phyloP scores from a whole-genome alignment of 2,888 invertebrate genomes.

The Dione vanillae region DNA sequence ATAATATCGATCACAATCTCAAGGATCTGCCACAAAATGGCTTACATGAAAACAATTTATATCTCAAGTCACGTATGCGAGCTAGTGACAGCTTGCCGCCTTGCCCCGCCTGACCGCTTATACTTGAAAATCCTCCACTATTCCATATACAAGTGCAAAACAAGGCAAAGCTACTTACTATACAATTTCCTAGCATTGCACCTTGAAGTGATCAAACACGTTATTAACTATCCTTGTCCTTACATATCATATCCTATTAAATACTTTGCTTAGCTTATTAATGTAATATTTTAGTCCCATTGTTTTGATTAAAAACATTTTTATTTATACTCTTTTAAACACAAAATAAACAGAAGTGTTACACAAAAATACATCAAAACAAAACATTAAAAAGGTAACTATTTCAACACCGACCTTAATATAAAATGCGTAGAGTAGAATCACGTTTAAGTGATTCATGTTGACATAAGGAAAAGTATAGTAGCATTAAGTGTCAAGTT shows the following conservation, averaged over 20 bases:
- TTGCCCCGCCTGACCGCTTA: conserved; percentile 60
- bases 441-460: conserved; percentile 45
- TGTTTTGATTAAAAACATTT: not conserved
- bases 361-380: not conserved
- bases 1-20: conserved; percentile 45
- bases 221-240: conserved; percentile 26
- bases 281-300: not conserved
- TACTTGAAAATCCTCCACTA: conserved; percentile 60
- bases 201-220: conserved; percentile 30
- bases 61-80: conserved; percentile 66
- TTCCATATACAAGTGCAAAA: conserved; percentile 61
- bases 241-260: conserved; percentile 1
- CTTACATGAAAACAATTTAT: conserved; percentile 62
- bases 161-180: conserved; percentile 31
- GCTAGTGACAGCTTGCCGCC: conserved; percentile 60
- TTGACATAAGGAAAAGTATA: conserved; percentile 50
- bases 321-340: not conserved
- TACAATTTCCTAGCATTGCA: conserved; percentile 31
- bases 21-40: conserved; percentile 61
- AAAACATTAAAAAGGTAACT: not conserved
- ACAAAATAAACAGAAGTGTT: not conserved
- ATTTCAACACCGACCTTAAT: conserved; percentile 34
- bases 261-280: not conserved
- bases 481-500: conserved; percentile 55
- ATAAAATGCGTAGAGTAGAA: conserved; percentile 12